Percentiles rank a stretch among this genome's conserved stretches.
Conservation (phyloP, 2,113 vertebrate genomes). For the Aepyceros melampus region DNA sequence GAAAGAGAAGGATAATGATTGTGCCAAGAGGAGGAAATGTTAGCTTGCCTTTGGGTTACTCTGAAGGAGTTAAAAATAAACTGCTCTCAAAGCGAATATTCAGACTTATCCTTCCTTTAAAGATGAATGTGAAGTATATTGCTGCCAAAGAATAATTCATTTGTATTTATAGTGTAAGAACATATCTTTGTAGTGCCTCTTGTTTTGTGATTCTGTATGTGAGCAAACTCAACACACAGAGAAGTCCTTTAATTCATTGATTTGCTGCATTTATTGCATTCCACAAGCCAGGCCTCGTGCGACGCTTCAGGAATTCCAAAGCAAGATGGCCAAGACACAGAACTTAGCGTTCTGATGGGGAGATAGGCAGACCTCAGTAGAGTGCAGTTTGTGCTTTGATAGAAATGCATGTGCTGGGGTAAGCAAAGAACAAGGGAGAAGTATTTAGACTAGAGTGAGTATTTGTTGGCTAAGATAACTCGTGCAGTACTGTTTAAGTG, state of each 20-base stretch:
- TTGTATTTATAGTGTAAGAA: not conserved
- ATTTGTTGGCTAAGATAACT: not conserved
- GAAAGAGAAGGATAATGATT: not conserved
- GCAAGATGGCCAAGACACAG: not conserved
- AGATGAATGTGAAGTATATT: not conserved
- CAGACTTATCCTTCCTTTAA: not conserved
- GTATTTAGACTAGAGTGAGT: not conserved
- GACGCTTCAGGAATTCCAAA: not conserved
- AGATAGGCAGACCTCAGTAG: not conserved
- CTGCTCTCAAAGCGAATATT: not conserved
- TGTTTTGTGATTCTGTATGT: not conserved
- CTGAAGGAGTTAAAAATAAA: conserved; percentile 30
- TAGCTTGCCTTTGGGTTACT: not conserved
- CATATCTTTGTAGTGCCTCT: not conserved
- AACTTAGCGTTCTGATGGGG: not conserved
- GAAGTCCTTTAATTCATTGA: not conserved
- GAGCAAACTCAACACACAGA: not conserved
- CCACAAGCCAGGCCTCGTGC: not conserved
- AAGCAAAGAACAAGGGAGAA: not conserved
- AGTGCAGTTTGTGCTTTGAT: not conserved
- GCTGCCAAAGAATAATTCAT: not conserved
- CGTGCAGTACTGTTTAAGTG: not conserved
- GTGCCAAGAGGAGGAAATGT: not conserved
- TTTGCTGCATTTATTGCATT: not conserved
- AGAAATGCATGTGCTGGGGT: not conserved